These are phyloP conservation scores for Drosophila paulistorum DNA, from an alignment of 1,140 invertebrate genomes.

Conservation along the genomic window DNA sequence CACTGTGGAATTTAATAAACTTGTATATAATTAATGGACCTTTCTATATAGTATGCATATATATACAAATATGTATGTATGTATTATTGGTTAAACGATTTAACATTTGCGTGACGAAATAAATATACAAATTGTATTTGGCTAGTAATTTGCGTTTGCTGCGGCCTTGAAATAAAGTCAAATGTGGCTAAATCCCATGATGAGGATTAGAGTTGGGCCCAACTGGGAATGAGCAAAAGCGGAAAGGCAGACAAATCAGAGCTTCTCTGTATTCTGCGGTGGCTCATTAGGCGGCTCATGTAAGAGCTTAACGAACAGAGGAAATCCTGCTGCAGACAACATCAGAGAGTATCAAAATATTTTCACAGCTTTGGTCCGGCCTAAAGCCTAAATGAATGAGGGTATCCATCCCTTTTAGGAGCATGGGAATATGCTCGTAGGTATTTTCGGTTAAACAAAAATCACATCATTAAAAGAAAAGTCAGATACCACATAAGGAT, in stretches of 20 bases:
- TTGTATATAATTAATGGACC: conserved; percentile 15
- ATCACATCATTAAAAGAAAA: conserved; percentile 7
- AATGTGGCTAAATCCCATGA: conserved; percentile 13
- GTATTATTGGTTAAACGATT: conserved; percentile 20
- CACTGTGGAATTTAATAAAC: conserved; percentile 19
- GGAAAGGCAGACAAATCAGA: conserved; percentile 15
- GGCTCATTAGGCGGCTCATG: conserved; percentile 21
- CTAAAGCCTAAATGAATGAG: conserved; percentile 12
- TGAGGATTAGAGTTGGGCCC: conserved; percentile 12
- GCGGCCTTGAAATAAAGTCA: conserved; percentile 37
- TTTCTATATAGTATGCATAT: not conserved
- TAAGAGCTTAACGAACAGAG: conserved; percentile 21
- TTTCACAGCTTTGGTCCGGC: conserved; percentile 2
- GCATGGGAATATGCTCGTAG: not conserved
- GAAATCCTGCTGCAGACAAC: conserved; percentile 18
- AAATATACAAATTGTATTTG: conserved; percentile 21
- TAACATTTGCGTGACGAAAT: conserved; percentile 40
- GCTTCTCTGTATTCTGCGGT: conserved; percentile 8
- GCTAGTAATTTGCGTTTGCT: conserved; percentile 25
- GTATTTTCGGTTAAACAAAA: conserved; percentile 2
- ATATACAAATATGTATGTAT: not conserved
- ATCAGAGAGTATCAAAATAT: conserved; percentile 14
- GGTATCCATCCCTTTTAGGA: not conserved
- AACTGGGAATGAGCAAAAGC: not conserved
- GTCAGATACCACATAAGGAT: conserved; percentile 1